Evolutionary conservation across 2,797 vertebrate species (phyloP), one percentile per base, ranked within the genome.

Genomic region (Bryconaethiops microstoma): DNA sequence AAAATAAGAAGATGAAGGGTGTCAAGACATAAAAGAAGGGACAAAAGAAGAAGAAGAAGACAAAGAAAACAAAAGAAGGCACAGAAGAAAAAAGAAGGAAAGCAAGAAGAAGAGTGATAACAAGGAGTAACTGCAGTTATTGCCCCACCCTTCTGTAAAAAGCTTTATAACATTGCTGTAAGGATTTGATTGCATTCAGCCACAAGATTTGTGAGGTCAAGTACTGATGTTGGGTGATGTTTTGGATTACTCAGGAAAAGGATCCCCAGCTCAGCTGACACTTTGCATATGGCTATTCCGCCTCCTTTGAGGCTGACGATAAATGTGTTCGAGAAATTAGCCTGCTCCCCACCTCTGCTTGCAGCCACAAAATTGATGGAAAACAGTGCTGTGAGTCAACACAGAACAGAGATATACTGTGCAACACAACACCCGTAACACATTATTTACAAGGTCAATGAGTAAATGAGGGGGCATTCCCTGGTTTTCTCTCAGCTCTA

Each of bases 301-400:
- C n/a, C n/a, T n/a, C n/a, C n/a, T n/a, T n/a, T n/a, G n/a, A n/a
- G n/a, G n/a, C n/a, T n/a, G n/a, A n/a, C n/a, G n/a, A n/a, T n/a
- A n/a, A n/a, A n/a, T n/a, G n/a, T n/a, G n/a, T n/a, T n/a, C n/a
- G n/a, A n/a, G n/a, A n/a, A n/a, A n/a, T n/a, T n/a, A n/a, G n/a
- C n/a, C n/a, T n/a, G n/a, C n/a, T n/a, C n/a, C n/a, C n/a, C n/a
- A n/a, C n/a, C n/a, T n/a, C n/a, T 8, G 4, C 14, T 19, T 7
- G 23, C 1, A 50, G 42, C 48, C 42, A 16, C 23, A 17, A 35
- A 72, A 35, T 19, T 39, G 17, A 73, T n/a, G 13, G 52, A 40
- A 73, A 29, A 55, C 8, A 13, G 50, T 9, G 48, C 8, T 35
- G 13, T 71, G 69, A 71, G 69, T 71, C 69, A 54, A 52, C 48